phyloP scores from a whole-genome alignment of 1,140 invertebrate species.

The Papilio aristodemus region DNA sequence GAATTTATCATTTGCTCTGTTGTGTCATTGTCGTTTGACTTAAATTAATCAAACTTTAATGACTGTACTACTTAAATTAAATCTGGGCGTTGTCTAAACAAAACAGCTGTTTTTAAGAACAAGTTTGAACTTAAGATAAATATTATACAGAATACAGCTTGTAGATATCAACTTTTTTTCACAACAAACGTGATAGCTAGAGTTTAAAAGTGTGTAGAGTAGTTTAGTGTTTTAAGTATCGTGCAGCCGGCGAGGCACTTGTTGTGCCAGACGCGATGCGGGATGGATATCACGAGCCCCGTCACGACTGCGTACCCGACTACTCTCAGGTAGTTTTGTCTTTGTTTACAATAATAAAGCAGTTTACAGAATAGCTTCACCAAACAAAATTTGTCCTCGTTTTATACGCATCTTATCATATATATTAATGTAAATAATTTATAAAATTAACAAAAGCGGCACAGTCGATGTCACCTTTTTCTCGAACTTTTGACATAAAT shows the following conservation, averaged over 20 bases:
- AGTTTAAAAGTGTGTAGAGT: not conserved
- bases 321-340: conserved; percentile 19
- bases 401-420: not conserved
- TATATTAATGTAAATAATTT: not conserved
- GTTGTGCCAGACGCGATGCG: conserved; percentile 19
- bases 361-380: not conserved
- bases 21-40: conserved; percentile 8
- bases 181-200: not conserved
- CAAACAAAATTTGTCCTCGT: not conserved
- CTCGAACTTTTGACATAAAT: too few species aligned
- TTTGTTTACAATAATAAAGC: conserved; percentile 28
- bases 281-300: not conserved
- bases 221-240: not conserved
- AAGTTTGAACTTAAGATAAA: not conserved
- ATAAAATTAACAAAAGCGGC: conserved; percentile 1
- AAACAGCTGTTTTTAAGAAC: not conserved
- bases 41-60: conserved; percentile 17
- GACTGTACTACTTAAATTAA: conserved; percentile 19
- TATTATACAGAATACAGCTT: not conserved
- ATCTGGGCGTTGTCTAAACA: conserved; percentile 19
- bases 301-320: conserved; percentile 1
- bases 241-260: conserved; percentile 20
- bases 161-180: too few species aligned
- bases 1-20: conserved; percentile 5
- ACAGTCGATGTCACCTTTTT: not conserved